These are phyloP conservation scores for Metellina segmentata DNA, from an alignment of 2,888 invertebrate species.

Conservation along the genomic window DNA sequence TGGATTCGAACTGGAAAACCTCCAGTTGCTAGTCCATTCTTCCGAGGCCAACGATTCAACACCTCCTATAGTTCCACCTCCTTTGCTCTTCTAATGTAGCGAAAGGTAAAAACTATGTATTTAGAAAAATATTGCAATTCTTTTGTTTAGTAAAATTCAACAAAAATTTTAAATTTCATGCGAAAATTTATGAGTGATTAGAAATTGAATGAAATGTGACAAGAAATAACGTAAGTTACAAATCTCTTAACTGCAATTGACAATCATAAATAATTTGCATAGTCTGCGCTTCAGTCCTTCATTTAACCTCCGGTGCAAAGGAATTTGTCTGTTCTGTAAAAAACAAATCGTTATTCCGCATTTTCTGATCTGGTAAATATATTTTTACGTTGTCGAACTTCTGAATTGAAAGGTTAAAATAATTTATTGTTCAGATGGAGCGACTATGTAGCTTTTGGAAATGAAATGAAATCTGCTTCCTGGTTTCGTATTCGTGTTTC, in stretches of 20 bases:
- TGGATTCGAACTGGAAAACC: no score
- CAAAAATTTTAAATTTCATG: not conserved
- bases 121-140: not conserved
- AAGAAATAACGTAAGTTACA: no score
- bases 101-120: not conserved
- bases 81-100: no score
- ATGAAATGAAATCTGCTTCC: not conserved
- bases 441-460: not conserved
- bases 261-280: constrained; percentile 12
- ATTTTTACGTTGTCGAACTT: not conserved
- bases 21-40: no score
- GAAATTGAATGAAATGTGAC: not conserved
- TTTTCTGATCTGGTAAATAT: not conserved
- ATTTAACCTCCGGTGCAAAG: constrained; percentile 67
- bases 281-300: constrained; percentile 57
- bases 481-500: not conserved
- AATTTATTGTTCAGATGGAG: no score
- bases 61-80: no score
- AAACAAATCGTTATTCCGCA: not conserved
- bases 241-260: constrained; percentile 32
- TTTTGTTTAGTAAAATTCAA: no score
- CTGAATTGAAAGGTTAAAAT: no score
- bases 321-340: not conserved
- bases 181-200: not conserved
- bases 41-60: no score